Evolutionary conservation across 2,888 invertebrate genomes (phyloP), one percentile per base, ranked within the genome.

Genomic region (Maniola hyperantus): DNA sequence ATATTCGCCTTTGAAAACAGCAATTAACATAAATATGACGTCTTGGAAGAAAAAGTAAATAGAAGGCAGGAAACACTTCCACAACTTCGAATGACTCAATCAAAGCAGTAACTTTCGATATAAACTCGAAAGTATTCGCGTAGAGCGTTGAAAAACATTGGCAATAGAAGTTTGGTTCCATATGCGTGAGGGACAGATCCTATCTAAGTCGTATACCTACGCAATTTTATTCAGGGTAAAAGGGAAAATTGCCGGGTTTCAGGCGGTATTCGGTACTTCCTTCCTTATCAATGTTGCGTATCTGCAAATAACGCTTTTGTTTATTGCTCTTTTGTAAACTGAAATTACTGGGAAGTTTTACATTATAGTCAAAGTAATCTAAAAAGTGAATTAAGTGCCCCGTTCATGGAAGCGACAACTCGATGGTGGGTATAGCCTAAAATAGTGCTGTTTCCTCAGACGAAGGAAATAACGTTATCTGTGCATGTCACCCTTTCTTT

Each of bases 221-320:
- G 69, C 70, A 71, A 72, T 70, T 68, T 71, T 46, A 64, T 68
- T 65, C 57, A 34, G 26, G 54, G 50, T 58, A 65, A 71, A 71
- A 65, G 64, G 67, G 67, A 61, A 67, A 69, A 72, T 70, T 70
- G 67, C 69, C 46, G 62, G 61, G 62, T 69, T 69, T 70, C 68
- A 20, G 55, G 54, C 55, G 51, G 15, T 55, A 63, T 55, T 59
- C 65, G 55, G 55, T 59, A 59, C 46, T 64, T 60, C 59, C 63
- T 68, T 65, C 63, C 63, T 68, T 70, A 70, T 70, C 70, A 70
- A 63, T 68, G 65, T 63, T 46, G 50, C 65, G 64, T 66, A 60
- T 68, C 60, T 53, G 59, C 54, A 68, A 57, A 68, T 60, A 54
- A 51, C 33, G 59, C 60, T 33, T 67, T 61, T 50, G 57, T 50